These are phyloP conservation scores for Tragopan temminckii DNA, from an alignment of 2,797 vertebrate species.

Conservation along the genomic window DNA sequence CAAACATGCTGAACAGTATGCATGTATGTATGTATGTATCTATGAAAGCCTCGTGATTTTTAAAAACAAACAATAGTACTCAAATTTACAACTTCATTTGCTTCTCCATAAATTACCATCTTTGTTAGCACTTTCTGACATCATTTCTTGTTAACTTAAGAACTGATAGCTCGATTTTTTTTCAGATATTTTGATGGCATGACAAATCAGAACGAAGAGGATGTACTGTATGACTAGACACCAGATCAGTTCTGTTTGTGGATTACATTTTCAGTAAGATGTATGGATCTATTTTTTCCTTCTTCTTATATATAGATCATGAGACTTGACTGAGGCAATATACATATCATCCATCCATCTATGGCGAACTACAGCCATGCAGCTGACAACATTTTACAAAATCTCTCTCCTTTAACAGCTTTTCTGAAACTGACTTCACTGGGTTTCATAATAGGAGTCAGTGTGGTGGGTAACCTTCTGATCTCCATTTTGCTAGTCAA, in stretches of 20 bases:
- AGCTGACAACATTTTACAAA: conserved; percentile 99
- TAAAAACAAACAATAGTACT: conserved; percentile 80
- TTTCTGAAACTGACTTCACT: conserved; percentile 99
- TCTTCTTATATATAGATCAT: conserved; percentile 96
- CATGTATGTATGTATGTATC: background rate
- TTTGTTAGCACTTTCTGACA: conserved; percentile 81
- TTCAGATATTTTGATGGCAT: conserved; percentile 96
- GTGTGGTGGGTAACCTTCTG: conserved; percentile 99
- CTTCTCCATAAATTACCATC: conserved; percentile 81
- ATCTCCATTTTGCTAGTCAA: conserved; percentile 99
- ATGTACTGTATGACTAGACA: conserved; percentile 86
- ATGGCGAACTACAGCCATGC: conserved; percentile 99
- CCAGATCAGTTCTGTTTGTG: conserved; percentile 89
- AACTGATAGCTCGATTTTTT: conserved; percentile 84
- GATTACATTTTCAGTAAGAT: conserved; percentile 97
- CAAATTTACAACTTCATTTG: conserved; percentile 82
- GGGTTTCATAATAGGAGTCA: conserved; percentile 99
- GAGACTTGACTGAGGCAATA: conserved; percentile 98
- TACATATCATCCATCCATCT: conserved; percentile 99
- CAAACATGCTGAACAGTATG: conserved; percentile 53
- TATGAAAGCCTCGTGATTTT: conserved; percentile 45
- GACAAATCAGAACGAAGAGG: conserved; percentile 92
- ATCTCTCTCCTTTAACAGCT: conserved; percentile 98
- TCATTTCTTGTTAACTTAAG: conserved; percentile 83
- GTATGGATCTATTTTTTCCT: conserved; percentile 95